A percentile compares a stretch with the other conserved stretches of the same genome.
These are phyloP conservation scores for Cheilosia soror DNA, from an alignment of 2,888 invertebrate species.

Conservation along the genomic window DNA sequence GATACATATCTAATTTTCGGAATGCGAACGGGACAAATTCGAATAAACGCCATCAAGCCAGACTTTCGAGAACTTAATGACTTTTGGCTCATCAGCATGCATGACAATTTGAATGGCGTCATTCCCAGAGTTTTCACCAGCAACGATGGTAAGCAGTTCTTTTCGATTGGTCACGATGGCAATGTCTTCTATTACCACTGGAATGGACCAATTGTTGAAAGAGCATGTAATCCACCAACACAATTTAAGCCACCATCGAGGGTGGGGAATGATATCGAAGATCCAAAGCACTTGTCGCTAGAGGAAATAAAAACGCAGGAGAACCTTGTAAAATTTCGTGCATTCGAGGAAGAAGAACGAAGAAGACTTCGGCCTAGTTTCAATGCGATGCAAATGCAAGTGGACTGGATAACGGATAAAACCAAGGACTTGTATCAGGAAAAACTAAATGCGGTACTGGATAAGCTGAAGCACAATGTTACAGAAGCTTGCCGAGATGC, in stretches of 20 bases:
- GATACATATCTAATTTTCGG: slow-evolving; percentile 86
- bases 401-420: slow-evolving; percentile 87
- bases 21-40: slow-evolving; percentile 86
- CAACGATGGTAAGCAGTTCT: slow-evolving; percentile 85
- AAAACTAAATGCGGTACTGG: slow-evolving; percentile 87
- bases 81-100: slow-evolving; percentile 89
- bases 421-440: slow-evolving; percentile 86
- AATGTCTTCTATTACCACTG: slow-evolving; percentile 90
- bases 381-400: slow-evolving; percentile 83
- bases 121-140: slow-evolving; percentile 88
- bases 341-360: slow-evolving; percentile 78
- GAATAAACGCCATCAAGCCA: slow-evolving; percentile 85
- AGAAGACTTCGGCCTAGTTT: slow-evolving; percentile 72
- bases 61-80: slow-evolving; percentile 86
- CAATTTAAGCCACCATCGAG: slow-evolving; percentile 61
- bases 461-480: slow-evolving; percentile 88
- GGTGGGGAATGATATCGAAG: slow-evolving; percentile 78
- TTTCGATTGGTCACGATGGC: slow-evolving; percentile 89
- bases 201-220: slow-evolving; percentile 79
- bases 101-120: slow-evolving; percentile 89
- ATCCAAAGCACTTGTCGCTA: slow-evolving; percentile 80
- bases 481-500: slow-evolving; percentile 88
- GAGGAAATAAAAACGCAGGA: slow-evolving; percentile 89
- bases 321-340: slow-evolving; percentile 83
- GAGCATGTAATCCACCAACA: background rate